Evolutionary conservation across 1,140 invertebrate genomes (phyloP), one percentile per base, ranked within the genome.

Genomic region (Lutraria rhynchaena): DNA sequence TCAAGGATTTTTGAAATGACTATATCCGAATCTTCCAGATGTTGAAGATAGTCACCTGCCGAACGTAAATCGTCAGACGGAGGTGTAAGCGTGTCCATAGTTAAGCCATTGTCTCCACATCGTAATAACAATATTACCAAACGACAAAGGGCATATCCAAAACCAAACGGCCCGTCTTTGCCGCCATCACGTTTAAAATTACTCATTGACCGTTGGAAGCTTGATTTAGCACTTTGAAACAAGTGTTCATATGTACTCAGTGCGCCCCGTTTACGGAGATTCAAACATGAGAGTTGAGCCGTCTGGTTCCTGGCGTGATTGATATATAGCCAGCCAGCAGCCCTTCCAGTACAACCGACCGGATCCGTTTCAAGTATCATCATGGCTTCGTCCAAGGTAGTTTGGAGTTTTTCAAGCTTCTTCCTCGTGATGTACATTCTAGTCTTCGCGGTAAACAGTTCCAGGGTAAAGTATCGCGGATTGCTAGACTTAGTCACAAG

Each of bases 151-250:
- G 82, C 85, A 69, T 86, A 86, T 19, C 82, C 85, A 22, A 80
- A 82, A 15, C 85, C 85, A 75, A 86, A 86, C 27, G 82, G 85
- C 22, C 82, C 82, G 49, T 86, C 85, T 37, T 86, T 86, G 15
- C 85, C 85, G 19, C 80, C 82, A 75, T 86, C 85, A 51, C 53
- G 41, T 73, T 86, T 60, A 49, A 86, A 86, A 58, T 82, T 74
- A 4, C 17, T 51, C 44, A 86, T 63, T 13, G 82, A 53, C 37
- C 63, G 37, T 27, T 76, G 69, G 27, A 86, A 78, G 53, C 85
- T 84, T 51, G 24, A 31, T 55, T 80, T 76, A 0, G 85, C 78
- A 3, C 44, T 37, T 35, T 53, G 53, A 27, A 74, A 75, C 27
- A 84, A 69, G 3, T 24, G 22, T 22, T 69, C 71, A 44, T 82